Evolutionary conservation across 1,140 invertebrate species (phyloP).

Genomic region (Drosophila subobscura): DNA sequence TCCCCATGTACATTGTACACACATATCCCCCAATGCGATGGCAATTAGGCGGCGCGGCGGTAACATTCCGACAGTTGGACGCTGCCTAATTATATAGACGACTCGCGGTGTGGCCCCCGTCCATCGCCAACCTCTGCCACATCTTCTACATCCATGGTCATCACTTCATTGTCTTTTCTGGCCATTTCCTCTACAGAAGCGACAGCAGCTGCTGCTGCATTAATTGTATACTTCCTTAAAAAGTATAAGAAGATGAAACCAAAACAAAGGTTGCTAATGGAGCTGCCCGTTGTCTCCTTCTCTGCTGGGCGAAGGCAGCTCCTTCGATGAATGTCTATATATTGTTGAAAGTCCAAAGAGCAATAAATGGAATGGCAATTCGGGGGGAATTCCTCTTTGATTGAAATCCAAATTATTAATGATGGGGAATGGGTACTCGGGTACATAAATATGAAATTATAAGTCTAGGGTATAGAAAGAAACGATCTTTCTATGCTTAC

Average conservation of each 20-base stretch:
- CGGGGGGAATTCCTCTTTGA: constrained; percentile 3
- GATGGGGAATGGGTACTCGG: constrained; percentile 8
- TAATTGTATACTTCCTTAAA: constrained; percentile 71
- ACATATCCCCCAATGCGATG: too few relatives aligned
- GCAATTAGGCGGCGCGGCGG: too few relatives aligned
- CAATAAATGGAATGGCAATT: constrained; percentile 21
- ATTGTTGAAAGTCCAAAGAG: too few relatives aligned
- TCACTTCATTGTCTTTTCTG: constrained; percentile 68
- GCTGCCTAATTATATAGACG: constrained; percentile 41
- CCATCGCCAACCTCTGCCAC: neutral
- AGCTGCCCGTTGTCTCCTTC: constrained; percentile 27
- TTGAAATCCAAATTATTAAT: constrained; percentile 16
- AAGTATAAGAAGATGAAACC: neutral
- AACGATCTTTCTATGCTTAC: too few relatives aligned
- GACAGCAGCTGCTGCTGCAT: constrained; percentile 43
- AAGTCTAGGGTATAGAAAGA: neutral
- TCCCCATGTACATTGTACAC: too few relatives aligned
- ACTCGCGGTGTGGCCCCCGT: constrained; percentile 17
- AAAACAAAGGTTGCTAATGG: constrained; percentile 29
- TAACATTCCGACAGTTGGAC: neutral
- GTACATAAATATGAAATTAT: neutral
- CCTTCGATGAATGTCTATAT: neutral
- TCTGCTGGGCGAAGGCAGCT: constrained; percentile 27
- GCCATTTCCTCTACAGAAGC: constrained; percentile 62
- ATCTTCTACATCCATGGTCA: constrained; percentile 30